Evolutionary conservation across 2,113 vertebrate genomes (phyloP).

Genomic region (Austrofundulus limnaeus): DNA sequence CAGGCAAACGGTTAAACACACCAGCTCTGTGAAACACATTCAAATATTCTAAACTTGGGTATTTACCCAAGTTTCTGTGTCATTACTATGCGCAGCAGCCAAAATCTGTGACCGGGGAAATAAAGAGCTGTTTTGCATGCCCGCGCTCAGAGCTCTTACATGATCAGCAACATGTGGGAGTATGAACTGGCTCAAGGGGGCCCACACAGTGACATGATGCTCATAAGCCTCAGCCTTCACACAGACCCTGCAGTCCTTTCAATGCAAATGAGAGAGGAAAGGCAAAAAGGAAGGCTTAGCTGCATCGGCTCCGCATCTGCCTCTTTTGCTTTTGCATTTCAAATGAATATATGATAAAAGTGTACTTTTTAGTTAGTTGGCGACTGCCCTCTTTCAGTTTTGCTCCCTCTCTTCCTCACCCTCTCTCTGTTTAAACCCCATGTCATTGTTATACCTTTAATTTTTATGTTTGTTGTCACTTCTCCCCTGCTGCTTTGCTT

Average conservation of each 20-base stretch:
- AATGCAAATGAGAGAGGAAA: conserved; percentile 68
- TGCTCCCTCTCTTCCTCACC: conserved; percentile 43
- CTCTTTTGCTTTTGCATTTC: conserved; percentile 73
- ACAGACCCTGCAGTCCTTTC: conserved; percentile 63
- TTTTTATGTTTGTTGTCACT: conserved; percentile 52
- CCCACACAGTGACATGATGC: conserved; percentile 51
- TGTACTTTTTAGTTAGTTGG: conserved; percentile 63
- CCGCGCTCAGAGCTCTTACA: conserved; percentile 44
- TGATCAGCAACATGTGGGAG: conserved; percentile 63
- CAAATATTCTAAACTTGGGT: conserved; percentile 2
- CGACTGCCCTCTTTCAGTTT: conserved; percentile 51
- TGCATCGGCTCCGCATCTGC: conserved; percentile 61
- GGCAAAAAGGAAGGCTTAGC: conserved; percentile 52
- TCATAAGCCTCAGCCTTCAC: conserved; percentile 57
- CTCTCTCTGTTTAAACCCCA: conserved; percentile 16
- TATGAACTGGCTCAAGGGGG: conserved; percentile 58
- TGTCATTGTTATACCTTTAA: conserved; percentile 34
- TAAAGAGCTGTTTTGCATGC: conserved; percentile 31
- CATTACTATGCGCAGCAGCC: conserved; percentile 20
- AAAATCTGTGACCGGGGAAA: conserved; percentile 24
- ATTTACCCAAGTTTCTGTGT: conserved; percentile 20
- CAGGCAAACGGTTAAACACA: conserved; percentile 2
- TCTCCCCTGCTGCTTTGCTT: conserved; percentile 39
- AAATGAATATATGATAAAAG: conserved; percentile 78
- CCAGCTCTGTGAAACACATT: background rate